Conservation (phyloP, 2,113 vertebrate species). For the Andinoacara biseriatus region DNA sequence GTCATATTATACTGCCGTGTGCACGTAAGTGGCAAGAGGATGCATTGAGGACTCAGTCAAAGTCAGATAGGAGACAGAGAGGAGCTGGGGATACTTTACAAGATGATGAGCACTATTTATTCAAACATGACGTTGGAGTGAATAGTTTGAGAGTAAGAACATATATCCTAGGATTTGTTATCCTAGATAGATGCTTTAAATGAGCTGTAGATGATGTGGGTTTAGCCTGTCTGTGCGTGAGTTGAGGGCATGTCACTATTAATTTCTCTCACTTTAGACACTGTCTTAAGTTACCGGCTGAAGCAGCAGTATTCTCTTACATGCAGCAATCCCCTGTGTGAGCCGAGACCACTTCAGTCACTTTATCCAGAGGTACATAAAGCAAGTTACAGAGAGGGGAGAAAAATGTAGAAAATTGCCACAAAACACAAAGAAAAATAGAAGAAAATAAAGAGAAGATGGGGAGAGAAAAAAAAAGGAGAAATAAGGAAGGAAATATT, state of each 20-base stretch:
- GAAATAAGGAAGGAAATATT: slow-evolving; percentile 32
- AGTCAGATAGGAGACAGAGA: slow-evolving; percentile 34
- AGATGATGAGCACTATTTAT: slow-evolving; percentile 51
- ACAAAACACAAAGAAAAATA: neutral
- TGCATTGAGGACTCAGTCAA: slow-evolving; percentile 37
- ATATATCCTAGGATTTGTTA: slow-evolving; percentile 27
- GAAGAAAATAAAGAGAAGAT: slow-evolving; percentile 3
- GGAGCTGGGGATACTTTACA: slow-evolving; percentile 45
- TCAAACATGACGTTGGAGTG: slow-evolving; percentile 9
- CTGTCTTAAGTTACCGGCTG: slow-evolving; percentile 63
- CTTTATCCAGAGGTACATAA: slow-evolving; percentile 9
- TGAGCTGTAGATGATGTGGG: slow-evolving; percentile 6
- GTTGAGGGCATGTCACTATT: slow-evolving; percentile 47
- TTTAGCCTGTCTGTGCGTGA: slow-evolving; percentile 12
- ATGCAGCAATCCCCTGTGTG: slow-evolving; percentile 47
- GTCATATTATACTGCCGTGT: slow-evolving; percentile 14
- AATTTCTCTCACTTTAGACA: slow-evolving; percentile 59
- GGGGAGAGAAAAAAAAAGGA: neutral
- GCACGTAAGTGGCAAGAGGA: slow-evolving; percentile 15
- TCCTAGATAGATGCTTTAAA: slow-evolving; percentile 13
- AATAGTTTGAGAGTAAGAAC: slow-evolving; percentile 22
- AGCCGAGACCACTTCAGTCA: slow-evolving; percentile 22
- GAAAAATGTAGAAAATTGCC: slow-evolving; percentile 5
- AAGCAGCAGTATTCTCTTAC: slow-evolving; percentile 55
- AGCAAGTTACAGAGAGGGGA: neutral